Percentiles rank a stretch among this genome's conserved stretches.
Conservation (phyloP, 1,140 invertebrate genomes). For the Thaumatotibia leucotreta region DNA sequence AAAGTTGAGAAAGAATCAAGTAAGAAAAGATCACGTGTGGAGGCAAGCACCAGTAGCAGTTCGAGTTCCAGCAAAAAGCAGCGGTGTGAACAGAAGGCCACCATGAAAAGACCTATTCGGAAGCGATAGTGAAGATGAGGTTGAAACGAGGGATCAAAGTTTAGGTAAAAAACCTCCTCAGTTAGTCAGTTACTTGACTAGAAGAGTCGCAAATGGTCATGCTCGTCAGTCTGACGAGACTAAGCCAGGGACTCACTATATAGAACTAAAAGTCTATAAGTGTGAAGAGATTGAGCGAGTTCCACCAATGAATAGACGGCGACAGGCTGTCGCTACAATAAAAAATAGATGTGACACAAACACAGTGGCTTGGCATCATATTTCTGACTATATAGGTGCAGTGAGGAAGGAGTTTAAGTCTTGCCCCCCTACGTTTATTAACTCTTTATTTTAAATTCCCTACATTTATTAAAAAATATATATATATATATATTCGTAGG, state of each 20-base stretch:
- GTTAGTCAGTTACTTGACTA: not conserved
- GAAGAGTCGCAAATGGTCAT: not conserved
- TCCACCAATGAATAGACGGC: not conserved
- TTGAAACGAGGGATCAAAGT: no score
- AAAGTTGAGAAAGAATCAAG: not conserved
- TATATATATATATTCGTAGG: no score
- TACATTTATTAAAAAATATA: no score
- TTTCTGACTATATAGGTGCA: not conserved
- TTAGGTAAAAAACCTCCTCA: not conserved
- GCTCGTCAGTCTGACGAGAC: not conserved
- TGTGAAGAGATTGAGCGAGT: not conserved
- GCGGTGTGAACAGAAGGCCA: not conserved
- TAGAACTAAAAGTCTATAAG: not conserved
- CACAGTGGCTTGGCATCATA: not conserved
- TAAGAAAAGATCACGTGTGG: not conserved
- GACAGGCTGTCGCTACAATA: not conserved
- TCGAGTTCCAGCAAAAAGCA: not conserved
- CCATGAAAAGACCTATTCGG: not conserved
- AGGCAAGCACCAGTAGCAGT: not conserved
- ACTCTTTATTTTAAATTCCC: no score
- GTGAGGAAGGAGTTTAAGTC: not conserved
- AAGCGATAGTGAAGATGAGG: not conserved
- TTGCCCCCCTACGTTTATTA: not conserved
- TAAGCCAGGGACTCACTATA: not conserved
- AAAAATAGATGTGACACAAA: not conserved